Evolutionary conservation across 2,113 vertebrate species (phyloP).

Genomic region (Pongo pygmaeus): DNA sequence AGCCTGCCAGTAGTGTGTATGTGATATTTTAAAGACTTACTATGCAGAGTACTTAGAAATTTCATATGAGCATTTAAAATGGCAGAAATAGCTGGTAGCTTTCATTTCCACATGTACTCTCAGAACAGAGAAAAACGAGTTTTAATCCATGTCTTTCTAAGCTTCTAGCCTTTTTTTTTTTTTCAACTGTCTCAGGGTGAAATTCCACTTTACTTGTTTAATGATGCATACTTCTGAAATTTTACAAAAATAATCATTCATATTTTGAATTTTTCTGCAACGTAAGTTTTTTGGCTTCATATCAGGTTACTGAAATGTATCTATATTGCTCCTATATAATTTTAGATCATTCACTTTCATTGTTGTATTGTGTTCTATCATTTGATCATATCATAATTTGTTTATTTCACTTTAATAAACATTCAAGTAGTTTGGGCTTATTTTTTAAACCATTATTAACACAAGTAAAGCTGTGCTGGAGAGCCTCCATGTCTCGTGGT

Average conservation of each 20-base stretch:
- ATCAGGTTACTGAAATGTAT: background rate
- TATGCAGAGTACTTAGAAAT: background rate
- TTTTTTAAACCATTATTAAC: background rate
- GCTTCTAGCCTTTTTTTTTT: background rate
- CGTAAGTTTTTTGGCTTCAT: background rate
- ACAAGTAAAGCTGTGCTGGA: background rate
- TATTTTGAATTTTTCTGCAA: background rate
- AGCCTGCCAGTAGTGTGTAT: background rate
- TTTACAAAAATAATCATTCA: conserved; percentile 20
- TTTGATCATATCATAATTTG: background rate
- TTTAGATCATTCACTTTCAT: background rate
- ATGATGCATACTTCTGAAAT: background rate
- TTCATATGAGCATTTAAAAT: background rate
- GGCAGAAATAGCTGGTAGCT: conserved; percentile 21
- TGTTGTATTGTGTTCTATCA: background rate
- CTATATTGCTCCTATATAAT: background rate
- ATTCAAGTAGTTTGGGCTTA: background rate
- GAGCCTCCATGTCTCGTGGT: background rate
- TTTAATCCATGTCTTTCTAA: conserved; percentile 37
- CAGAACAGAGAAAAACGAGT: background rate
- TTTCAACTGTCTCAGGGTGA: background rate
- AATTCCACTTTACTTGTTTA: background rate
- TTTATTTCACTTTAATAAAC: background rate
- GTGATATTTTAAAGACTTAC: conserved; percentile 47
- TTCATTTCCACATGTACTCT: conserved; percentile 1